Evolutionary conservation across 2,113 vertebrate species (phyloP).

Genomic region (Brachypodius melanocephalos): DNA sequence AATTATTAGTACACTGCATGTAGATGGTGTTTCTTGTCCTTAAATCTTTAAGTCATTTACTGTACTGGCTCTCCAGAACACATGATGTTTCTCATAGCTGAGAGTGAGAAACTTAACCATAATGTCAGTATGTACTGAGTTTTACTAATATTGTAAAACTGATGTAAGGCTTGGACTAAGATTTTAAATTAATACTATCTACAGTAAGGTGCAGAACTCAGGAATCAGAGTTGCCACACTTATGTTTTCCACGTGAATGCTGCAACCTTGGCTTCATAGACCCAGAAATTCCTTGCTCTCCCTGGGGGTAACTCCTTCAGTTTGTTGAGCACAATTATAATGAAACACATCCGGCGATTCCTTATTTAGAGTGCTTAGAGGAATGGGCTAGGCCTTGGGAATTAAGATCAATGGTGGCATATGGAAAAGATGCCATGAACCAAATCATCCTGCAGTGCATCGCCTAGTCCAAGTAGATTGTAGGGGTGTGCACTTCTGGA

Average conservation of each 20-base stretch:
- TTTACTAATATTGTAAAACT: background rate
- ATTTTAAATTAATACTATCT: background rate
- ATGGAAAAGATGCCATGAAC: background rate
- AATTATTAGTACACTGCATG: background rate
- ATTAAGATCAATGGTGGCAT: fast-evolving
- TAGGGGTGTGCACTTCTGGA: background rate
- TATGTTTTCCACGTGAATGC: background rate
- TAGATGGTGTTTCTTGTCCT: background rate
- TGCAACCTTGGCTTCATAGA: background rate
- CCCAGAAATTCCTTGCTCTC: background rate
- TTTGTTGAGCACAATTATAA: background rate
- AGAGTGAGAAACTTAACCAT: background rate
- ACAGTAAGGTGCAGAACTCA: background rate
- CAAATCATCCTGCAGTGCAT: background rate
- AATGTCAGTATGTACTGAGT: background rate
- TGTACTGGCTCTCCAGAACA: background rate
- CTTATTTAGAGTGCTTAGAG: background rate
- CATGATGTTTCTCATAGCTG: fast-evolving
- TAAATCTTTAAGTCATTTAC: background rate
- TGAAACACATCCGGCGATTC: background rate
- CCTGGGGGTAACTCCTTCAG: background rate
- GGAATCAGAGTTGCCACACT: background rate
- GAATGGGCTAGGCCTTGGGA: background rate
- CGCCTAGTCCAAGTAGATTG: background rate
- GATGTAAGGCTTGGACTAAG: background rate